Evolutionary conservation across 2,113 vertebrate species (phyloP), one percentile per base, ranked within the genome.

Genomic region (Eulemur rufifrons): DNA sequence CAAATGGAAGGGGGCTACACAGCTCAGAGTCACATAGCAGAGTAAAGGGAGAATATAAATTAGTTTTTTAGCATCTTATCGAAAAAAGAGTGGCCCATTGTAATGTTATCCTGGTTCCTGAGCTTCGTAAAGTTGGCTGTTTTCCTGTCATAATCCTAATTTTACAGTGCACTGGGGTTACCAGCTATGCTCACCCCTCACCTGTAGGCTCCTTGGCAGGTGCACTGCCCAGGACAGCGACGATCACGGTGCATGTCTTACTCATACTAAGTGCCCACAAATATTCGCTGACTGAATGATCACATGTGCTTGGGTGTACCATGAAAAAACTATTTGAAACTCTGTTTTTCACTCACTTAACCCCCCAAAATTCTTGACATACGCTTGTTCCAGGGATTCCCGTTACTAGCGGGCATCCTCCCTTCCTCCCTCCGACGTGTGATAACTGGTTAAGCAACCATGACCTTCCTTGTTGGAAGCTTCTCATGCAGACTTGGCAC

Each of bases 151-250:
- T 21, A 27, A 37, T 52, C 66, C 27, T 81, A 20, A 2, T 59
- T 59, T 82, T 68, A 8, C 63, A 45, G n/a, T 27, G 13, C 34
- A 9, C 1, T n/a, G 54, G n/a, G n/a, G 47, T 63, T 45, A 17
- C 69, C 32, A 56, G 10, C 50, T 56, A 6, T 5, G 6, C 5
- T n/a, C 29, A 14, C 21, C 9, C 25, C 50, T 78, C 54, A 21
- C 39, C 34, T 5, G 0, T 8, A 27, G 39, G 8, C 76, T 87
- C 61, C 15, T 5, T 17, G 81, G 32, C 20, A 50, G 18, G 50
- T 18, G 0, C 25, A 3, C 5, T 6, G 45, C 1, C 15, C 21
- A 2, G 61, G 37, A 20, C 56, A 1, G 10, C 52, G 34, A 25
- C 0, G 13, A 18, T 71, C 32, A 10, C 1, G 12, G 64, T 15